Base-by-base conservation (phyloP, 2,888 invertebrate genomes). In the Camponotus fellah region DNA sequence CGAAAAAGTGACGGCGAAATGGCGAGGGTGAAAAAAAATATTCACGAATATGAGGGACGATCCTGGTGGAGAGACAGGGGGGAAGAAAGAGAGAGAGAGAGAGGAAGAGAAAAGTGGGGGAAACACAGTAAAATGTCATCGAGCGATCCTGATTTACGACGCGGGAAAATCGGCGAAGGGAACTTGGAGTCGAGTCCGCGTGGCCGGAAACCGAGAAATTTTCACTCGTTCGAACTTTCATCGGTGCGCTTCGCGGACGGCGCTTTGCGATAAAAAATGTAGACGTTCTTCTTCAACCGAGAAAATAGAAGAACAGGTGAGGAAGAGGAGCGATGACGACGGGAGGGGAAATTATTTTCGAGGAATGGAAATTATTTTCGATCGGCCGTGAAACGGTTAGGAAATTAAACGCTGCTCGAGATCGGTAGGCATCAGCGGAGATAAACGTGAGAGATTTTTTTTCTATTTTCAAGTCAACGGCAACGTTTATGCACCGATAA, bases 141-240 rank as follows among this genome's bases (percentile, higher is more conserved):
- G 89, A 89, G 86, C 92, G 91, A 93, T 92, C 90, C 92, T 93
- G 93, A 93, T 93, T 92, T 93, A 93, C 92, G 89, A 89, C 40
- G 87, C 75, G 89, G 91, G 91, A 90, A 92, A 93, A 93, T 92
- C 92, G 92, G 90, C 86, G 86, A 71, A 84, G 86, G 83, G 83
- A 89, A 90, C 87, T 90, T 91, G 86, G 87, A 2, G 37, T 32
- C n/a, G 68, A 82, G 86, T 86, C 82, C 86, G 83, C 84, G 77
- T 43, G 60, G 71, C 72, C 85, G 87, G 85, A 86, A 90, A 88
- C 82, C 89, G 85, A 82, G 88, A 89, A 90, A 90, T 90, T 90
- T 90, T 87, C 85, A 46, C 85, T 79, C 89, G 62, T 75, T 83
- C 83, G 80, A 90, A 88, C 84, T 90, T 90, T 85, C 87, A 86